Conservation (phyloP, 2,113 vertebrate species). For the Ciconia boyciana region DNA sequence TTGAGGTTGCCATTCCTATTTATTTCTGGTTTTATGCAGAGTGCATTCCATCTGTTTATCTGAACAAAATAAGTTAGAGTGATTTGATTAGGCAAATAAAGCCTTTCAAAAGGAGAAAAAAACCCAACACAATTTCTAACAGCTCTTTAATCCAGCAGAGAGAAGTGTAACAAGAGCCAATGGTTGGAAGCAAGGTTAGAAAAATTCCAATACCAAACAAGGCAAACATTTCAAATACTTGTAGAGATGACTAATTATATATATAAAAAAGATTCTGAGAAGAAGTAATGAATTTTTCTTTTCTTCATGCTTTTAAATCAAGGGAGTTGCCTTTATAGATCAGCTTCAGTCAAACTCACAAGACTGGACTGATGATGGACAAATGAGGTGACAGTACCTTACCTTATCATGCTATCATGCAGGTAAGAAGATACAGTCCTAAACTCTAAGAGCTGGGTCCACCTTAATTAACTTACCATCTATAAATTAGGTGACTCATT, state of each 20-base stretch:
- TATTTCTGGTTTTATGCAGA: not conserved
- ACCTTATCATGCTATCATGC: too few species aligned
- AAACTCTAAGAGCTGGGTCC: not conserved
- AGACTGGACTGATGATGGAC: not conserved
- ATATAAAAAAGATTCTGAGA: not conserved
- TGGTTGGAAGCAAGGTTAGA: not conserved
- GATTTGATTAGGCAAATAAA: conserved; percentile 36
- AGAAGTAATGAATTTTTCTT: not conserved
- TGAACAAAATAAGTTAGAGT: not conserved
- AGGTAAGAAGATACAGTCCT: not conserved
- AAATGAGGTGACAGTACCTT: not conserved
- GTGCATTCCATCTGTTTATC: conserved; percentile 1
- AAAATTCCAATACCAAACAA: not conserved
- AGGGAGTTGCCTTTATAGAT: not conserved
- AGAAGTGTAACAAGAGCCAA: not conserved
- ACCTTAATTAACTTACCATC: not conserved
- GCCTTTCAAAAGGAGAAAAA: not conserved
- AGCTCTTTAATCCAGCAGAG: conserved; percentile 4
- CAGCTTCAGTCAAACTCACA: not conserved
- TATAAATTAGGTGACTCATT: not conserved
- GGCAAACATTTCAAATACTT: not conserved
- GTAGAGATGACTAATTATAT: not conserved
- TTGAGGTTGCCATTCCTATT: not conserved
- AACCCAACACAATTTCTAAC: not conserved
- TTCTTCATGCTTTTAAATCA: not conserved